phyloP scores from a whole-genome alignment of 2,113 vertebrate species.

The Atrichornis clamosus region DNA sequence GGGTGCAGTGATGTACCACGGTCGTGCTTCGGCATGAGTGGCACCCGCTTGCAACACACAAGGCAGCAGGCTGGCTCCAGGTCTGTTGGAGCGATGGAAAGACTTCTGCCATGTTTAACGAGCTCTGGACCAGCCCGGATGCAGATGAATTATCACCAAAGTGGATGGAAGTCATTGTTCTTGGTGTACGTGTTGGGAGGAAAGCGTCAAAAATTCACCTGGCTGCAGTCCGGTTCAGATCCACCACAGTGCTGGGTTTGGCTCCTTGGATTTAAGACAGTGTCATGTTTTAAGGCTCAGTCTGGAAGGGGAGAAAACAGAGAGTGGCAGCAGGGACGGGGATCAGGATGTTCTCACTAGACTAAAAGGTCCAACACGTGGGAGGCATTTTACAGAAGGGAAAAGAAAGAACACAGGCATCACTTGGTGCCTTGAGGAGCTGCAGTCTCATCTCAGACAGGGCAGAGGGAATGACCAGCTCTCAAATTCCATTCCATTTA shows the following conservation, averaged over 20 bases:
- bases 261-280: background rate
- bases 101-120: background rate
- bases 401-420: background rate
- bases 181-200: background rate
- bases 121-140: background rate
- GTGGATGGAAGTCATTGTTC: background rate
- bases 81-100: background rate
- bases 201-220: background rate
- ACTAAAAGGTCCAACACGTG: fast-evolving
- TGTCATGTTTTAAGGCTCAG: background rate
- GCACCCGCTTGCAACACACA: background rate
- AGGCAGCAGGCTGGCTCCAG: background rate
- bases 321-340: background rate
- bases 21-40: background rate
- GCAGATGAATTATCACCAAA: background rate
- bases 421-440: background rate
- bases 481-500: background rate
- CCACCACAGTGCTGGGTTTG: fast-evolving
- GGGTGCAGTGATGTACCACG: background rate
- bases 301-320: background rate
- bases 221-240: background rate
- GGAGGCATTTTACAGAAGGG: background rate
- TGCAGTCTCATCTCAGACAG: background rate
- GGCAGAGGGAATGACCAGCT: background rate
- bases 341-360: background rate